These are phyloP conservation scores for Clamator glandarius DNA, from an alignment of 2,797 vertebrate species.

Conservation along the genomic window DNA sequence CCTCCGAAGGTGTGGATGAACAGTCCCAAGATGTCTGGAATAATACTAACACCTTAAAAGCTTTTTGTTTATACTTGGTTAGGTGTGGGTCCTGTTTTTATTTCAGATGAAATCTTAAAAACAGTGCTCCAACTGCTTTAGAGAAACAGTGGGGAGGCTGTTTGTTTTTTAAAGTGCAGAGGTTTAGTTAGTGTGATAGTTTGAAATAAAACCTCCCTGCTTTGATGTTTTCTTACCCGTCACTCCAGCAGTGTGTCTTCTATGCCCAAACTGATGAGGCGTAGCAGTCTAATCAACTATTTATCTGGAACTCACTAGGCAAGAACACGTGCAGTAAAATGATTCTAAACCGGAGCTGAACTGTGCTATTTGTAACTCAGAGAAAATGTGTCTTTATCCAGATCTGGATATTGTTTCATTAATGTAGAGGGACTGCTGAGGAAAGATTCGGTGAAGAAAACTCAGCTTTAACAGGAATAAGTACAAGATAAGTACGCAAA, in stretches of 20 bases:
- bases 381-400: neutral
- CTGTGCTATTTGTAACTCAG: neutral
- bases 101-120: conserved; percentile 31
- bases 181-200: neutral
- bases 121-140: neutral
- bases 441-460: neutral
- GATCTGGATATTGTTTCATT: neutral
- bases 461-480: neutral
- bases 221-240: conserved; percentile 23
- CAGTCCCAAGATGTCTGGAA: conserved; percentile 3
- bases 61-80: conserved; percentile 8
- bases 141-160: neutral
- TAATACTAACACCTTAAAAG: conserved; percentile 28
- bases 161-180: conserved; percentile 8
- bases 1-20: neutral
- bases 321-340: neutral
- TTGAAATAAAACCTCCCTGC: neutral
- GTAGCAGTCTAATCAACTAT: neutral
- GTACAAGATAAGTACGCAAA: neutral
- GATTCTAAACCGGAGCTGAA: conserved; percentile 1
- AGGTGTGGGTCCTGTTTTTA: neutral
- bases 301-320: neutral
- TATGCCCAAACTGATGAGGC: neutral
- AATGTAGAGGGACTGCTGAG: neutral
- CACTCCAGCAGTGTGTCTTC: neutral